Evolutionary conservation across 1,140 invertebrate genomes (phyloP).

Genomic region (Meloidogyne hapla): DNA sequence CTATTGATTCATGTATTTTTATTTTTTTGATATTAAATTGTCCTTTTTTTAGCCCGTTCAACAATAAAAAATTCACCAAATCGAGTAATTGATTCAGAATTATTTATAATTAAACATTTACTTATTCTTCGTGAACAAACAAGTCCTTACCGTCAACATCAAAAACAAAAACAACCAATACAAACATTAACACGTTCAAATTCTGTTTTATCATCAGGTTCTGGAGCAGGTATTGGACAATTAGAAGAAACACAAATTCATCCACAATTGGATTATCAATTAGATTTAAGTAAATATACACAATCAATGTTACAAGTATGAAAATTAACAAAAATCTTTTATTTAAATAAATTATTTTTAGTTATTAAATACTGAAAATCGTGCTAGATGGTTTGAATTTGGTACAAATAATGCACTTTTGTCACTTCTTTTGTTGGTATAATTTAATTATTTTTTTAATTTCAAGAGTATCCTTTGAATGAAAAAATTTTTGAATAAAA

Average conservation of each 20-base stretch:
- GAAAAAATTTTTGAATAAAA: too few species aligned
- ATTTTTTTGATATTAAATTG: background rate
- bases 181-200: conserved; percentile 26
- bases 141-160: conserved; percentile 79
- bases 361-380: conserved; percentile 52
- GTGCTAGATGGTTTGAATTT: conserved; percentile 58
- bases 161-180: conserved; percentile 15
- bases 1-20: conserved; percentile 21
- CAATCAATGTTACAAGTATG: conserved; percentile 38
- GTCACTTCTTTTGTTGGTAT: conserved; percentile 55
- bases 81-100: conserved; percentile 78
- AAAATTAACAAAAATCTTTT: background rate
- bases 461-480: too few species aligned
- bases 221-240: background rate
- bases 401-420: conserved; percentile 61
- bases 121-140: conserved; percentile 95
- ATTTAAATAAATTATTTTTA: conserved; percentile 13
- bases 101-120: conserved; percentile 97
- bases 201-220: conserved; percentile 14
- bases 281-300: conserved; percentile 58
- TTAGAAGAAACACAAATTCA: conserved; percentile 15
- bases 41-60: background rate
- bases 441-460: conserved; percentile 5
- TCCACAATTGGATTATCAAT: conserved; percentile 54
- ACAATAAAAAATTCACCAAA: conserved; percentile 34